Evolutionary conservation across 2,797 vertebrate genomes (phyloP).

Genomic region (Anguilla anguilla): DNA sequence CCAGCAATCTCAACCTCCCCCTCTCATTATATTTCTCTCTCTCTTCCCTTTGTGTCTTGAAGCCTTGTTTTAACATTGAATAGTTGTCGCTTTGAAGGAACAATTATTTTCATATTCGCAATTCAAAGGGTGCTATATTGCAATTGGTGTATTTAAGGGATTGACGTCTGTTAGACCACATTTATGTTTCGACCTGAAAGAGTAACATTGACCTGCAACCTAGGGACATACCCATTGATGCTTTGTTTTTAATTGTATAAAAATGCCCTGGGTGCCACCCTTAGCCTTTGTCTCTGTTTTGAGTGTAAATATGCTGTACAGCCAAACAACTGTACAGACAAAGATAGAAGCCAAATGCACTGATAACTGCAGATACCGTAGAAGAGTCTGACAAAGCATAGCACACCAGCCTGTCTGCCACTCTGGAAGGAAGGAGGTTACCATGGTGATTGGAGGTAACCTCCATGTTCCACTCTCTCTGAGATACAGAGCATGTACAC

Average conservation of each 20-base stretch:
- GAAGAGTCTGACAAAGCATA: constrained; percentile 60
- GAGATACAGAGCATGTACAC: constrained; percentile 43
- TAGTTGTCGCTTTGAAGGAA: neutral
- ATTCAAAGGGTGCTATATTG: neutral
- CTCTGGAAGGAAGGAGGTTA: constrained; percentile 70
- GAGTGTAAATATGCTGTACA: neutral
- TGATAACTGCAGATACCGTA: constrained; percentile 48
- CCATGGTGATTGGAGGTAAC: constrained; percentile 77
- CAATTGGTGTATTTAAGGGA: neutral
- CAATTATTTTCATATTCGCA: neutral
- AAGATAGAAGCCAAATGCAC: neutral
- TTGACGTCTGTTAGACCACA: neutral
- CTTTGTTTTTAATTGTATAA: neutral
- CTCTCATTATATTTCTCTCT: constrained; percentile 26
- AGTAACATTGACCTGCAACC: neutral
- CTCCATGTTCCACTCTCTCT: constrained; percentile 68
- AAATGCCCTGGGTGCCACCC: neutral
- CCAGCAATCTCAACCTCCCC: neutral
- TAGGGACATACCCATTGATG: constrained; percentile 4
- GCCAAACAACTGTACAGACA: neutral
- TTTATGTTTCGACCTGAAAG: constrained; percentile 22
- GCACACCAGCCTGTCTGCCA: constrained; percentile 60
- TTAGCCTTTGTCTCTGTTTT: neutral
- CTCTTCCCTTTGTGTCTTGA: neutral
- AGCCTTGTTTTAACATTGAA: neutral